These are phyloP conservation scores for Panthera uncia DNA, from an alignment of 2,113 vertebrate genomes.

Conservation along the genomic window DNA sequence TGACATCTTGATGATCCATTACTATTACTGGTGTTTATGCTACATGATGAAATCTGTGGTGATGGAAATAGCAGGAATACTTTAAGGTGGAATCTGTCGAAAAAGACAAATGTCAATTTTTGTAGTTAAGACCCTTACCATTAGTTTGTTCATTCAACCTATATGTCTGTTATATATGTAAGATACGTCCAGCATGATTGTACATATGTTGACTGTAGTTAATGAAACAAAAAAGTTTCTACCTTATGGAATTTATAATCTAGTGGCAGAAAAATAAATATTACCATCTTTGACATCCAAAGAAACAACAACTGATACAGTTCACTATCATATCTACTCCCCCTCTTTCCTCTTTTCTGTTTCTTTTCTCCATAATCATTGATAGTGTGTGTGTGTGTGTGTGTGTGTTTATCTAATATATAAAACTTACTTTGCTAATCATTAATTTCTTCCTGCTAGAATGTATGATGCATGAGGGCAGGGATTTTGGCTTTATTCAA, in stretches of 20 bases:
- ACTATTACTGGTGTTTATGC: background rate
- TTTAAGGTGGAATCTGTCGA: background rate
- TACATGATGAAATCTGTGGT: background rate
- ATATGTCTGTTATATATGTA: background rate
- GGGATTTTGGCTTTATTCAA: background rate
- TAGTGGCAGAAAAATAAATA: background rate
- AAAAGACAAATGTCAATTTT: background rate
- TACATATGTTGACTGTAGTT: background rate
- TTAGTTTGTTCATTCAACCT: background rate
- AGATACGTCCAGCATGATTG: background rate
- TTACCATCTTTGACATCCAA: background rate
- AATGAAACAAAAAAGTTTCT: background rate
- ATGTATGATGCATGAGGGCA: background rate
- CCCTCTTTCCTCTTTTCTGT: background rate
- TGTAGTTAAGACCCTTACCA: background rate
- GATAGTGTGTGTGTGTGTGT: background rate
- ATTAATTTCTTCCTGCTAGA: background rate
- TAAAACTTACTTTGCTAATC: background rate
- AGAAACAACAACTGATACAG: background rate
- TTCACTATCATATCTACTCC: background rate
- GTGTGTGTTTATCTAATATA: background rate
- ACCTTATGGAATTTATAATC: background rate
- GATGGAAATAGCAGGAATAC: background rate
- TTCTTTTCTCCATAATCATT: background rate
- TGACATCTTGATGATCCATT: background rate